Conservation (phyloP, 30 jellyfish, hydroid and myxozoan species). For the Catostylus mosaicus region DNA sequence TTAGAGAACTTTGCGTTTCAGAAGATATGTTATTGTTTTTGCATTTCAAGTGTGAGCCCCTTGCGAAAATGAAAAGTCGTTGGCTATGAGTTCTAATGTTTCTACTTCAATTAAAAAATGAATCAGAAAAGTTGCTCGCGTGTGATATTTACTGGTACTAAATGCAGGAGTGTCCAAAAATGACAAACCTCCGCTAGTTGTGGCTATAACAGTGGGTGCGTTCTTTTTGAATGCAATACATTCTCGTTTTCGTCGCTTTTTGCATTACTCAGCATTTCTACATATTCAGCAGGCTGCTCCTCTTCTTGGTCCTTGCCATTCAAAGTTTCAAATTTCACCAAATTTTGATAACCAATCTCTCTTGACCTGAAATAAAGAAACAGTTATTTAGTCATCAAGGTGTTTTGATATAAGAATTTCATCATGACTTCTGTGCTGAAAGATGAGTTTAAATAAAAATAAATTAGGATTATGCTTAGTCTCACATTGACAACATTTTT, state of each 20-base stretch:
- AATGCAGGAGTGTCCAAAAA: not conserved
- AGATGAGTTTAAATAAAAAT: too few relatives aligned
- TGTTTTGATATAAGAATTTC: not conserved
- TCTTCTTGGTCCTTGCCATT: not conserved
- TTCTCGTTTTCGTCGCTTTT: constrained; percentile 35
- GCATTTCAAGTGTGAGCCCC: too few relatives aligned
- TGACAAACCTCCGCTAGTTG: not conserved
- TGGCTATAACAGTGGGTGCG: constrained; percentile 13
- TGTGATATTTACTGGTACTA: too few relatives aligned
- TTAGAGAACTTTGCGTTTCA: too few relatives aligned
- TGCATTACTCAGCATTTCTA: not conserved
- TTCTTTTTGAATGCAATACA: not conserved
- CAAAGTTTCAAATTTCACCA: not conserved
- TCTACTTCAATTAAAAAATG: too few relatives aligned
- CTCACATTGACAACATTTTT: too few relatives aligned
- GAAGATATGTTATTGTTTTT: too few relatives aligned
- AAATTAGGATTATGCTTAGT: too few relatives aligned
- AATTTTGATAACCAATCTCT: constrained; percentile 17
- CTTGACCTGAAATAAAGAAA: not conserved
- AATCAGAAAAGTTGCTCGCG: too few relatives aligned
- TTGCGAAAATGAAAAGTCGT: too few relatives aligned
- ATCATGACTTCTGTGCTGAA: not conserved
- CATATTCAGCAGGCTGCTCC: constrained; percentile 16
- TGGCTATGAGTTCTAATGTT: too few relatives aligned
- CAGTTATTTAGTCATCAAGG: not conserved